Conservation (phyloP, 1,140 invertebrate genomes). For the Homalodisca vitripennis region DNA sequence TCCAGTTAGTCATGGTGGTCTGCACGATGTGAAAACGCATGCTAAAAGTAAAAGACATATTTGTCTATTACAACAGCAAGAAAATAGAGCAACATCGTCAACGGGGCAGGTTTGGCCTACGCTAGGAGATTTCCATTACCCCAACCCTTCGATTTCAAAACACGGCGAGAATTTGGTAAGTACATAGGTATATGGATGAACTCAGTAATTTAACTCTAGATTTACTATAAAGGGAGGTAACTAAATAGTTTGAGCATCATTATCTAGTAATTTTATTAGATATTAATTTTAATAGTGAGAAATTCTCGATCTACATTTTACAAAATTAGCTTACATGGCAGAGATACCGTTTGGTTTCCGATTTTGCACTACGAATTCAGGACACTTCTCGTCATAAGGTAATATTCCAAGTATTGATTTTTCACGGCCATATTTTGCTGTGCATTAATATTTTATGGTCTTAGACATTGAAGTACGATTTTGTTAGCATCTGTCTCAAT, state of each 20-base stretch:
- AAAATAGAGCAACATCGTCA: constrained; percentile 32
- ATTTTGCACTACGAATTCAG: constrained; percentile 23
- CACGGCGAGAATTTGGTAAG: constrained; percentile 14
- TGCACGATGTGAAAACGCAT: constrained; percentile 46
- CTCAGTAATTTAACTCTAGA: no score
- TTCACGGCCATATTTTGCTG: constrained; percentile 5
- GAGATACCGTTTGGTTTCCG: constrained; percentile 18
- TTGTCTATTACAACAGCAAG: constrained; percentile 38
- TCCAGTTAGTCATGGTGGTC: constrained; percentile 45
- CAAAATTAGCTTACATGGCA: constrained; percentile 25
- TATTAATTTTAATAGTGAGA: background rate
- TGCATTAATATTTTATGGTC: constrained; percentile 2
- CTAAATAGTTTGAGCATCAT: no score
- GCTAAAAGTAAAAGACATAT: constrained; percentile 47
- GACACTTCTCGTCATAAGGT: constrained; percentile 22
- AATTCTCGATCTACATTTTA: constrained; percentile 18
- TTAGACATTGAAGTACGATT: background rate
- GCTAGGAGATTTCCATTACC: constrained; percentile 31
- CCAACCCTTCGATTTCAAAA: constrained; percentile 30
- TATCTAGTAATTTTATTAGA: background rate
- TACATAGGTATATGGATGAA: no score
- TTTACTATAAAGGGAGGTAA: no score
- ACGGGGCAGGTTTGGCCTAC: constrained; percentile 30
- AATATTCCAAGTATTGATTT: constrained; percentile 23
- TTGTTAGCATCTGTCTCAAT: no score